A percentile compares a stretch with the other conserved stretches of the same genome.
phyloP scores from a whole-genome alignment of 1,140 invertebrate species.

The Drosophila pachea region DNA sequence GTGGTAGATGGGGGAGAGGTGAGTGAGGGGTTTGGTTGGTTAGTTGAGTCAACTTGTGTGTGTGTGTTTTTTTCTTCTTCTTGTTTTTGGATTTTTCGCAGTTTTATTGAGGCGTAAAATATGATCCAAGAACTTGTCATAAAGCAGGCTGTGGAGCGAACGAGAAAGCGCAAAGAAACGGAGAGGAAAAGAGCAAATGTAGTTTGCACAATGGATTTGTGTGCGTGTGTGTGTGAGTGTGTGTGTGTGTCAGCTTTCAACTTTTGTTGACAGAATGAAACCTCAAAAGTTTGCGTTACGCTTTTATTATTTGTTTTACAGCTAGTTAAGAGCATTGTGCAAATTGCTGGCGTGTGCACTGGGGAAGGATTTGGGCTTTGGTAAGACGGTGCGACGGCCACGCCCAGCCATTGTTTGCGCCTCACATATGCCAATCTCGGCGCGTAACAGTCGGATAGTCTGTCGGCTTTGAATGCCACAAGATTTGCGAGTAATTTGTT shows the following conservation, averaged over 20 bases:
- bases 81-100: conserved; percentile 1
- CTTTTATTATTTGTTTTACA: conserved; percentile 75
- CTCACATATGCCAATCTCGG: conserved; percentile 60
- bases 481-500: conserved; percentile 57
- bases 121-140: conserved; percentile 56
- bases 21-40: conserved; percentile 19
- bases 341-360: conserved; percentile 45
- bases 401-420: conserved; percentile 43
- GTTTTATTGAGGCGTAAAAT: conserved; percentile 76
- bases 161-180: conserved; percentile 1
- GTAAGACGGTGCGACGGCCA: background rate
- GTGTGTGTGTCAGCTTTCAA: conserved; percentile 38
- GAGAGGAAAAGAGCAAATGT: background rate
- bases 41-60: conserved; percentile 35
- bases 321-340: conserved; percentile 73
- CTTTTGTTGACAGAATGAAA: conserved; percentile 75
- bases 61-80: conserved; percentile 27
- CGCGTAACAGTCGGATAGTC: conserved; percentile 13
- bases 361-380: background rate
- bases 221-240: conserved; percentile 19
- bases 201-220: conserved; percentile 3
- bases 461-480: conserved; percentile 13
- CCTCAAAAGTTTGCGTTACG: conserved; percentile 69
- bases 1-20: background rate
- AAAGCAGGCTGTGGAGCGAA: conserved; percentile 31